Base-by-base conservation (phyloP, 92 coral and sea anemone genomes). In the Parazoanthus swiftii region DNA sequence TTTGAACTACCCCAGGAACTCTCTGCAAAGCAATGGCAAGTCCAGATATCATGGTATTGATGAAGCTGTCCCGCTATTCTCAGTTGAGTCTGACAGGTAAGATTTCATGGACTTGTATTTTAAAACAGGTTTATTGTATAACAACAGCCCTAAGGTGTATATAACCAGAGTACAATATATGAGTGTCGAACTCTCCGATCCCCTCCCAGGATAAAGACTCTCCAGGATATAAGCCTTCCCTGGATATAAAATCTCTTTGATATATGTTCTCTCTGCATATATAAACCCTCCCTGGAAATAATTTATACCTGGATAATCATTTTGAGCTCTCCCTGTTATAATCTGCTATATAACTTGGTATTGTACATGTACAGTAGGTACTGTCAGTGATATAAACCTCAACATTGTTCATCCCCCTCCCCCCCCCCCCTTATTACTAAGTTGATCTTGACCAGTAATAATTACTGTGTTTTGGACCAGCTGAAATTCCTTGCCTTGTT, bases 31-130 rank as follows among this genome's bases (percentile, higher is more conserved):
- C 46, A 83, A 83, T 26, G 86, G 78, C 51, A 83, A 83, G 59
- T 70, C 86, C 35, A 46, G 86, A 83, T 43, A 51, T 83, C 86
- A 26, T 43, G 59, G 76, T n/a, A 83, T 68, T 23, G 86, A 83
- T 68, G 86, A 83, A 72, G 77, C 86, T 25, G 77, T 83, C 8
- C 98, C 98, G 2, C 82, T 94, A 37, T 94, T 94, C 51, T 90
- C 94, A 43, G 85, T 88, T 79, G 95, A 94, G 38, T 94, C 98
- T 59, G 98, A 94, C 88, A 94, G 96, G 96, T 93, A 11, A 51
- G 86, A 13, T 29, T 29, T 29, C 33, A 29, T 0, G 13, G 33
- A 54, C 13, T 16, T 26, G 76, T 33, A 29, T 29, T 29, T 29
- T 29, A 0, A 72, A 8, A 26, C 39, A 26, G 10, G 76, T 63